These are phyloP conservation scores for Balaeniceps rex DNA, from an alignment of 2,113 vertebrate species.

Conservation along the genomic window DNA sequence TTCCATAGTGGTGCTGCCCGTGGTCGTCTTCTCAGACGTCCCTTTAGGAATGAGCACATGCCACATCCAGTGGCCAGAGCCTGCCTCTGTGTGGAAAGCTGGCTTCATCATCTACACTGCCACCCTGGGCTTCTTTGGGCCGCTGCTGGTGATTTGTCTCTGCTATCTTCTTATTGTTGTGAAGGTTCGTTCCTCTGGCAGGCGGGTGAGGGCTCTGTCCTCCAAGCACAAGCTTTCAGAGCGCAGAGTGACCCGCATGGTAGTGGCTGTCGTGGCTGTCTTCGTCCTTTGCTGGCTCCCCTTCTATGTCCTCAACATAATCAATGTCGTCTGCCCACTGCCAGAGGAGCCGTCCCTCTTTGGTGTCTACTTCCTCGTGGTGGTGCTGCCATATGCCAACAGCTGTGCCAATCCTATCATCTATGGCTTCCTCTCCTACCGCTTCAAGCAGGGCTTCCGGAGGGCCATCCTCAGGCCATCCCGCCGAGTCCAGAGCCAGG, in stretches of 20 bases:
- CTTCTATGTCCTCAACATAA: slow-evolving; percentile 90
- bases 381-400: slow-evolving; percentile 94
- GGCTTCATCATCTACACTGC: slow-evolving; percentile 91
- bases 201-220: slow-evolving; percentile 81
- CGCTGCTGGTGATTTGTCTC: slow-evolving; percentile 89
- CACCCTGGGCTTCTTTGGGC: slow-evolving; percentile 89
- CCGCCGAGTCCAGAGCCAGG: slow-evolving; percentile 81
- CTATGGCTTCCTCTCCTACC: slow-evolving; percentile 93
- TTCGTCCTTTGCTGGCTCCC: slow-evolving; percentile 95
- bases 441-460: slow-evolving; percentile 92
- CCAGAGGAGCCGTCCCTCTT: slow-evolving; percentile 85
- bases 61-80: slow-evolving; percentile 94
- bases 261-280: slow-evolving; percentile 90
- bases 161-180: slow-evolving; percentile 92
- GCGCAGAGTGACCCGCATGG: slow-evolving; percentile 91
- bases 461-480: slow-evolving; percentile 84
- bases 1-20: slow-evolving; percentile 89
- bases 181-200: slow-evolving; percentile 86
- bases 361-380: slow-evolving; percentile 91
- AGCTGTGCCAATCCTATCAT: slow-evolving; percentile 95
- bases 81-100: slow-evolving; percentile 85
- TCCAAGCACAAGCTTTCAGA: slow-evolving; percentile 86
- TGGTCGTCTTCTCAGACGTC: slow-evolving; percentile 89
- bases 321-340: slow-evolving; percentile 88
- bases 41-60: slow-evolving; percentile 87